phyloP scores from a whole-genome alignment of 1,140 invertebrate species.

The Drosophila burlai region DNA sequence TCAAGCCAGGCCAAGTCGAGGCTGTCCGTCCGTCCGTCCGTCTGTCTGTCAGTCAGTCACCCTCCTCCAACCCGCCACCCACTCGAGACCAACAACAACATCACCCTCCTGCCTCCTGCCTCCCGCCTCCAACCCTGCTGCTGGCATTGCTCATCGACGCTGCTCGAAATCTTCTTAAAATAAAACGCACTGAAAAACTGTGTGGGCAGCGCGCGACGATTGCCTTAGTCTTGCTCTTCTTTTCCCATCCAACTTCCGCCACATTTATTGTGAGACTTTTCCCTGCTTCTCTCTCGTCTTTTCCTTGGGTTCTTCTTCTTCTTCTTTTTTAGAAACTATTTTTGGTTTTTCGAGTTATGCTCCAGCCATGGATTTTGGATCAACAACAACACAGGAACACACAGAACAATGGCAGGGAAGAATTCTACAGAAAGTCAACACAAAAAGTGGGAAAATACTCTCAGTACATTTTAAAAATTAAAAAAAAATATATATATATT shows the following conservation, averaged over 20 bases:
- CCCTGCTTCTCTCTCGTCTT: constrained; percentile 5
- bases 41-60: constrained; percentile 30
- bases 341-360: constrained; percentile 54
- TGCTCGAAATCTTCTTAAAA: constrained; percentile 75
- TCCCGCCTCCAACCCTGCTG: not conserved
- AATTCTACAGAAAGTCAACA: constrained; percentile 13
- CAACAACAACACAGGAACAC: constrained; percentile 19
- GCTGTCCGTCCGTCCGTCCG: constrained; percentile 41
- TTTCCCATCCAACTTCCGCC: constrained; percentile 69
- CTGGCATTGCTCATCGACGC: constrained; percentile 75
- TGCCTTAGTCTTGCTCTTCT: constrained; percentile 45
- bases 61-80: constrained; percentile 35
- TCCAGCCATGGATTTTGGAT: constrained; percentile 44
- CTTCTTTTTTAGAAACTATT: constrained; percentile 61
- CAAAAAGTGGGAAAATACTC: not conserved
- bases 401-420: constrained; percentile 28
- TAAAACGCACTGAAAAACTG: constrained; percentile 67
- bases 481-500: not conserved
- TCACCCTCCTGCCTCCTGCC: not conserved
- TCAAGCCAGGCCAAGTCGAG: constrained; percentile 44
- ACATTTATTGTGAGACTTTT: constrained; percentile 53
- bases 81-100: constrained; percentile 41
- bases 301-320: constrained; percentile 1
- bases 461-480: not conserved
- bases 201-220: constrained; percentile 41